A percentile compares a stretch with the other conserved stretches of the same genome.
These are phyloP conservation scores for Gracilinanus agilis DNA, from an alignment of 2,113 vertebrate genomes.

Conservation along the genomic window DNA sequence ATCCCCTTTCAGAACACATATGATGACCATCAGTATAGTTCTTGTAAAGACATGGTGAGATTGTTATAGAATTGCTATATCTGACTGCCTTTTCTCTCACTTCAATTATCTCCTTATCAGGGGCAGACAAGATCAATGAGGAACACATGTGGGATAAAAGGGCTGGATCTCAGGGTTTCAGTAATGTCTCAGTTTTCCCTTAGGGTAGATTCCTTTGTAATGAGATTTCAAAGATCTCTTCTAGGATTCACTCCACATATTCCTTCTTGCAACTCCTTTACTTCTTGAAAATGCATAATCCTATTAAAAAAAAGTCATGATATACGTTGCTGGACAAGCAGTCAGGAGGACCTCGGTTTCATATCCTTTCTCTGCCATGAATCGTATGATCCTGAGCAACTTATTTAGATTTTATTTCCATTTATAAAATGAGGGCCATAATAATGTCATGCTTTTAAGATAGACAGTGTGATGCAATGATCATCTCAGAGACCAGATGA, in stretches of 20 bases:
- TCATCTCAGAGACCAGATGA: not conserved
- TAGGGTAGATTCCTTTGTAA: conserved; percentile 13
- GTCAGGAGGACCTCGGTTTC: not conserved
- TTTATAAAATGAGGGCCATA: not conserved
- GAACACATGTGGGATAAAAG: conserved; percentile 16
- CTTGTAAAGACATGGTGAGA: conserved; percentile 35
- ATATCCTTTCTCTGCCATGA: not conserved
- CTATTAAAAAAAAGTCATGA: not conserved
- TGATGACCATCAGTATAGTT: conserved; percentile 17
- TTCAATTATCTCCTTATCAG: conserved; percentile 45
- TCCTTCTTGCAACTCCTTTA: not conserved
- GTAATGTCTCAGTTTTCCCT: not conserved
- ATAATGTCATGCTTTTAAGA: not conserved
- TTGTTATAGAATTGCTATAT: conserved; percentile 33
- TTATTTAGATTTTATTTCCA: not conserved
- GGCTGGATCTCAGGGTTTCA: not conserved
- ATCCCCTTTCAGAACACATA: conserved; percentile 19
- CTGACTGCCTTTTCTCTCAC: conserved; percentile 44
- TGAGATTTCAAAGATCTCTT: conserved; percentile 9
- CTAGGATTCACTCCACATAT: not conserved
- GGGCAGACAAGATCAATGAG: not conserved
- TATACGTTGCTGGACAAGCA: not conserved
- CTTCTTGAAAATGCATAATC: not conserved
- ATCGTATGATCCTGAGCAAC: not conserved
- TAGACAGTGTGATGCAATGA: not conserved